Percentiles rank a stretch among this genome's conserved stretches.
phyloP scores from a whole-genome alignment of 2,797 vertebrate species.

The Danionella dracula region DNA sequence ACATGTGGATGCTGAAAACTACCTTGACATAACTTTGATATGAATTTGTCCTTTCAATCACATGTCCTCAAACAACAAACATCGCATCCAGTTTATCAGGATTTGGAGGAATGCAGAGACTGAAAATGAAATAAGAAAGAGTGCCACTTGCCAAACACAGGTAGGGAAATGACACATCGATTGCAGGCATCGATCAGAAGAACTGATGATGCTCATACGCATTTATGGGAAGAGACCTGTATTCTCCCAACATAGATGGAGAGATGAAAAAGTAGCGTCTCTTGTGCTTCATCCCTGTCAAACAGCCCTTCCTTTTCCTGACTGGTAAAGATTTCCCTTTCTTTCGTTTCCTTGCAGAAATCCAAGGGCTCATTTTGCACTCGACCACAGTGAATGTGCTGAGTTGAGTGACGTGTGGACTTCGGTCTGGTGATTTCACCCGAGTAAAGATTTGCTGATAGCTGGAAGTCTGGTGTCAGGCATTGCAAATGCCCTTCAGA shows the following conservation, averaged over 20 bases:
- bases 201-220: conserved; percentile 17
- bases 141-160: conserved; percentile 34
- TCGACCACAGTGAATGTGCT: conserved; percentile 9
- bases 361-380: conserved; percentile 6
- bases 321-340: conserved; percentile 6
- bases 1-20: not conserved
- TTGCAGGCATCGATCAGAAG: conserved; percentile 26
- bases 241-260: not conserved
- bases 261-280: not conserved
- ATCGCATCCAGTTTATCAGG: not conserved
- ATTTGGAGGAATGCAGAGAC: not conserved
- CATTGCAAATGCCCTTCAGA: conserved; percentile 21
- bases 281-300: conserved; percentile 10
- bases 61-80: not conserved
- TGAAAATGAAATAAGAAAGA: conserved; percentile 15
- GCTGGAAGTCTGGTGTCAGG: conserved; percentile 25
- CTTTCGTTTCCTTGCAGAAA: not conserved
- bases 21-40: not conserved
- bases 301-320: not conserved
- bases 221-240: conserved; percentile 16
- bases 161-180: conserved; percentile 31
- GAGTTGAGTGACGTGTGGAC: not conserved
- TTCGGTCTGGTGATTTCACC: conserved; percentile 2
- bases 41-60: not conserved
- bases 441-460: conserved; percentile 32